Evolutionary conservation across 2,113 vertebrate genomes (phyloP).

Genomic region (human): DNA sequence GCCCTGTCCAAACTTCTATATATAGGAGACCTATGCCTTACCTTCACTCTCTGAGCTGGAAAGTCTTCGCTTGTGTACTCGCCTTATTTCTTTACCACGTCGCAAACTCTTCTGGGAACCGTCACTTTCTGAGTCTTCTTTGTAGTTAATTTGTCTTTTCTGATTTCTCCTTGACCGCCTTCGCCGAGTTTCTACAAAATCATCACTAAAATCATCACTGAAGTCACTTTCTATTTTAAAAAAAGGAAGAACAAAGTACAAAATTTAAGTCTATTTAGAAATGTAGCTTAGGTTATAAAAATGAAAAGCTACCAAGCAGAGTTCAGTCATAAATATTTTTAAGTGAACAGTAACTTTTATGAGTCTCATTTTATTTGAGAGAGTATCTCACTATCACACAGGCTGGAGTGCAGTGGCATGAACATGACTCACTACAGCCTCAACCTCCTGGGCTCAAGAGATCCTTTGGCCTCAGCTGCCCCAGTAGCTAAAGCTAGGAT

Average conservation of each 20-base stretch:
- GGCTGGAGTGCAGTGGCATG: too few relatives aligned
- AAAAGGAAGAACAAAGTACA: not conserved
- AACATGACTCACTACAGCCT: too few relatives aligned
- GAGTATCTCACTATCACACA: too few relatives aligned
- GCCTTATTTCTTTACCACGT: constrained; percentile 85
- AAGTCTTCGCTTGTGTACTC: constrained; percentile 88
- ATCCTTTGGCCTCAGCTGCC: too few relatives aligned
- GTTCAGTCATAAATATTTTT: constrained; percentile 12
- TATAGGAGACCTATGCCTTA: constrained; percentile 67
- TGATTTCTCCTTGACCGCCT: constrained; percentile 93
- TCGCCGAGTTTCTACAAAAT: constrained; percentile 91
- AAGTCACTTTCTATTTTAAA: constrained; percentile 88
- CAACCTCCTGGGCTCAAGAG: too few relatives aligned
- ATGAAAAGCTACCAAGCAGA: constrained; percentile 5
- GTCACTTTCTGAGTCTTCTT: constrained; percentile 96
- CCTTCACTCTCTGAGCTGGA: constrained; percentile 97
- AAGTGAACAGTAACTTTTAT: not conserved
- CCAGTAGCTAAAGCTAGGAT: too few relatives aligned
- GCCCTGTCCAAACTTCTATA: not conserved
- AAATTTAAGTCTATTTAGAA: constrained; percentile 33
- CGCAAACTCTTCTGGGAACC: constrained; percentile 89
- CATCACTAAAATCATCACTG: constrained; percentile 91
- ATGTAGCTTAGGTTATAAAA: not conserved
- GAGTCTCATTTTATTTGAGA: constrained; percentile 3
- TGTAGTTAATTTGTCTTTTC: constrained; percentile 96